Conservation (phyloP, 2,888 invertebrate genomes). For the Drosophila suboccidentalis region DNA sequence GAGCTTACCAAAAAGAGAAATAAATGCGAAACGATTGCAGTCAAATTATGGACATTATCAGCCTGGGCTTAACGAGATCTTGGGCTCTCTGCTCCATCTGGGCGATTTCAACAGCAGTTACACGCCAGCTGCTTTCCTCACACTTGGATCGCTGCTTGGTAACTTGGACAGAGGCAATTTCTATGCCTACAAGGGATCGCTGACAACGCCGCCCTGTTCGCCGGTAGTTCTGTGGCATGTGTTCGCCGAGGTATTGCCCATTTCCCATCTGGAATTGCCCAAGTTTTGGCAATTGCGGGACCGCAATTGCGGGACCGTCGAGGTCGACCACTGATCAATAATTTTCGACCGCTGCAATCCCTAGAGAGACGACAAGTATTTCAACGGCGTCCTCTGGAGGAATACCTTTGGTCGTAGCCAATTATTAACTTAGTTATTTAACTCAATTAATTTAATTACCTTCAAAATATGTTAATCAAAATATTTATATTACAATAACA, state of each 20-base stretch:
- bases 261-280: slow-evolving; percentile 80
- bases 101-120: slow-evolving; percentile 70
- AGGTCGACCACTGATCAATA: slow-evolving; percentile 60
- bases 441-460: no score
- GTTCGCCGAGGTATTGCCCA: slow-evolving; percentile 87
- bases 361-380: slow-evolving; percentile 70
- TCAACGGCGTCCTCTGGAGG: slow-evolving; percentile 84
- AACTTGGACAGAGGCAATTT: slow-evolving; percentile 75
- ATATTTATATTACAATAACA: no score
- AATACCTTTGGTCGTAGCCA: slow-evolving; percentile 46
- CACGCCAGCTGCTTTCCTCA: slow-evolving; percentile 58
- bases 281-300: slow-evolving; percentile 79
- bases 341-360: slow-evolving; percentile 74
- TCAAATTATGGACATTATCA: slow-evolving; percentile 46
- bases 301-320: no score
- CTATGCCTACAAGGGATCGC: slow-evolving; percentile 87
- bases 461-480: background rate
- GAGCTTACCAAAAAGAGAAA: background rate
- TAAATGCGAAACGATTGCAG: slow-evolving; percentile 13
- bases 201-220: slow-evolving; percentile 91
- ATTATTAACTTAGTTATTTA: background rate
- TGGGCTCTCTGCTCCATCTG: slow-evolving; percentile 63
- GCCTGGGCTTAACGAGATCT: slow-evolving; percentile 73
- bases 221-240: slow-evolving; percentile 91
- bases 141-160: slow-evolving; percentile 76